A percentile compares a stretch with the other conserved stretches of the same genome.
phyloP scores from a whole-genome alignment of 2,797 vertebrate species.

The Acropternis orthonyx region DNA sequence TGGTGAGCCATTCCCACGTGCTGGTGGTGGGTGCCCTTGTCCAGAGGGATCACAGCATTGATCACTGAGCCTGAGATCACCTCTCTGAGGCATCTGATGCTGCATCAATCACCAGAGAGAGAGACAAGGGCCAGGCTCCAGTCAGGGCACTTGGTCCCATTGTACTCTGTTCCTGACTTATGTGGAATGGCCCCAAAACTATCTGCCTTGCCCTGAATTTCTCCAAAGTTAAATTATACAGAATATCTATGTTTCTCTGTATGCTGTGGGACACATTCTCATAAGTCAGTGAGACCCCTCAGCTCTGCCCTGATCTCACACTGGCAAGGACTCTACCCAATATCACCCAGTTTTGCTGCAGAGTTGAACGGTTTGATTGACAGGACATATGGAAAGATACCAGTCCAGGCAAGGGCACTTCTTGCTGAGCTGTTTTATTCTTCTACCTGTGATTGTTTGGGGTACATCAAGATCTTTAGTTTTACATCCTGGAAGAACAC shows the following conservation, averaged over 20 bases:
- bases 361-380: background rate
- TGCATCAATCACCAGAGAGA: background rate
- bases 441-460: background rate
- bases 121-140: background rate
- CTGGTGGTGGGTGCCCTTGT: background rate
- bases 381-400: background rate
- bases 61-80: background rate
- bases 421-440: background rate
- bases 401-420: background rate
- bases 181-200: background rate
- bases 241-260: background rate
- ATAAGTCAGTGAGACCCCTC: rapidly evolving
- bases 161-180: background rate
- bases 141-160: background rate
- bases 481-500: slow-evolving; percentile 3
- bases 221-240: background rate
- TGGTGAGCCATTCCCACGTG: rapidly evolving
- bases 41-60: rapidly evolving
- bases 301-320: background rate
- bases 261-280: background rate
- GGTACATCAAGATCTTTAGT: slow-evolving; percentile 13
- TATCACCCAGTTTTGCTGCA: background rate
- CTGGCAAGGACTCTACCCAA: background rate
- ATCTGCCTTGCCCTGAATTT: background rate
- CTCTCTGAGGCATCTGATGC: background rate